Base-by-base conservation (phyloP, 2,888 invertebrate genomes). In the Lottia scabra region DNA sequence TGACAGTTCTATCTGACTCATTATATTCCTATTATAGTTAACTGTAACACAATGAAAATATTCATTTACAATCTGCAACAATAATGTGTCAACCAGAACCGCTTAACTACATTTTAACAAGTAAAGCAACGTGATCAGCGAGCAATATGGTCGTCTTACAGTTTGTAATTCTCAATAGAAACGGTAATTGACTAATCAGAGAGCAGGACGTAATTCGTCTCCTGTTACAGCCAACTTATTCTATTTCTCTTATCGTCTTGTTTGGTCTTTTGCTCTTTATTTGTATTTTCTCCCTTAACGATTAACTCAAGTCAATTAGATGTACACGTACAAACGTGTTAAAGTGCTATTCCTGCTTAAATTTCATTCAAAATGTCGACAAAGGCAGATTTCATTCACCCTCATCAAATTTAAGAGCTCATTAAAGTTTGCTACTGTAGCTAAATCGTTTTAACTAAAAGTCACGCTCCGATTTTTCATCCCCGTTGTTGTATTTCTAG, bases 101-200 rank as follows among this genome's bases (percentile, higher is more conserved):
- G 56, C 56, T 56, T 56, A 56, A 56, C 56, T 56, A 23, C 23
- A 56, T 56, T 56, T 56, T 56, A 56, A 56, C 19, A 19, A 56
- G 56, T 23, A 19, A 56, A 56, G 23, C 56, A 56, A 56, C 56
- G 56, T 56, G 56, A 56, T 56, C 19, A 23, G 19, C 13, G 56
- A 23, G 19, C 23, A 56, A 23, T 56, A 56, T 56, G 56, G 56
- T 23, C 56, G 56, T 23, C 23, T 19, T 56, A 23, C 56, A 10
- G 56, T 23, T 56, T 23, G 19, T 23, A 56, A 23, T 23, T 23
- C 23, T 65, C 70, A 70, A 66, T 66, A 23, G 43, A n/a, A 19
- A 44, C 66, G 66, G 70, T 70, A 70, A 70, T 70, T 70, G 65
- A 38, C 70, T 70, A 66, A 70, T 70, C 70, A 70, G 46, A 65